Base-by-base conservation (phyloP, 2,888 invertebrate species). In the Nemurella pictetii region DNA sequence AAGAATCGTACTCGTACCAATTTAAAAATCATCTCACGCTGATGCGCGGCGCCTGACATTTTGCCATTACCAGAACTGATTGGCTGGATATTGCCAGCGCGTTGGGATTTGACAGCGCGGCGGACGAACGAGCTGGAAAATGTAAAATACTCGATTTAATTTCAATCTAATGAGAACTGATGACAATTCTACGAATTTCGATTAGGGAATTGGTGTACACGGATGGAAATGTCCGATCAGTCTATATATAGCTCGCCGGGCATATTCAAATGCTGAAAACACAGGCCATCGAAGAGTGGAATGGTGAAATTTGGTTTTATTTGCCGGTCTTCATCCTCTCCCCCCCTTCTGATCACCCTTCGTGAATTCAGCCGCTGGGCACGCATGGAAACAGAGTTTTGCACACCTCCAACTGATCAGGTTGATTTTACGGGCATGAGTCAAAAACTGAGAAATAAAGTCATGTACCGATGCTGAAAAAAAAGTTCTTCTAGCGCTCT, bases 11-110 rank as follows among this genome's bases (percentile, higher is more conserved):
- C 35, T 80, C 35, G 80, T 35, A 80, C 35, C 84, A 86, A 86
- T 86, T 85, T 85, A 77, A 77, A 85, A 85, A 84, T 80, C 81
- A 84, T 83, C 80, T 85, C 85, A 85, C 80, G 85, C 84, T 83
- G 82, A 27, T 27, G 75, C 9, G 75, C 9, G 75, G 28, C 5
- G 7, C 26, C 83, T 82, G 55, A 7, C 80, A 80, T 82, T 82
- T 36, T 28, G 26, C 32, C 28, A 36, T 82, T 36, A 80, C 83
- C 26, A 36, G 81, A 75, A 86, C 85, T 86, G 85, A 86, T 86
- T 80, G 86, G 85, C 84, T 84, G 83, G 84, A 85, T 85, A 85
- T 86, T 85, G 84, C 80, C 55, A 85, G 85, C 85, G 80, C 82
- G 85, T 86, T 83, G 32, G 32, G 32, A 32, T 32, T 32, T 32